Evolutionary conservation across 2,888 invertebrate genomes (phyloP), one percentile per base, ranked within the genome.

Genomic region (Craniophora ligustri): DNA sequence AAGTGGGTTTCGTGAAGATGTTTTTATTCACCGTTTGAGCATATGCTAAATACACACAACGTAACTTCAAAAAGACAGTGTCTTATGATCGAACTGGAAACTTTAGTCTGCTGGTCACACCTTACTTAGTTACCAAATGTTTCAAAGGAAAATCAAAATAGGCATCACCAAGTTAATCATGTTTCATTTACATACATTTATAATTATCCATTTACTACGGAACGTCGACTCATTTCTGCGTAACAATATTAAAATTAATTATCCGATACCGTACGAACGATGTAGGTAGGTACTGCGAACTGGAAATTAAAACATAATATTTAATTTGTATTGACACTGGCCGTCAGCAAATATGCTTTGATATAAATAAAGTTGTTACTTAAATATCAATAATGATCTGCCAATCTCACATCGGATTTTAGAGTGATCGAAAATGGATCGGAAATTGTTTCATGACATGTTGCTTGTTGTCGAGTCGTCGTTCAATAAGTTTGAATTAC

Each of bases 241-340:
- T 23, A 53, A 34, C 32, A 60, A 58, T 36, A 51, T 54, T 57
- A 38, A 44, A 58, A 53, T 69, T 62, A 58, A 69, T 67, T 53
- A 48, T 47, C 30, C 35, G 55, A 51, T 55, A 44, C n/a, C 21
- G 45, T 46, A 35, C 53, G 49, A 71, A 36, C 50, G 72, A 62
- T 55, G 49, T n/a, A n/a, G n/a, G n/a, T n/a, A n/a, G n/a, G n/a
- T 39, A 41, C 40, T 39, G 55, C 50, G 39, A 59, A 56, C 41
- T 47, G 6, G 36, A 71, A 71, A 71, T 69, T 71, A 59, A 62
- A 69, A 63, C 26, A 50, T 54, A 50, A 56, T 56, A 54, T 71
- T 63, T 58, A 45, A 67, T 62, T 50, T 19, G 50, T 58, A 69
- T 62, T 71, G 67, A 67, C 67, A 53, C 31, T 50, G 49, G 51